phyloP scores from a whole-genome alignment of 2,797 vertebrate species.

The Sylvia borin region DNA sequence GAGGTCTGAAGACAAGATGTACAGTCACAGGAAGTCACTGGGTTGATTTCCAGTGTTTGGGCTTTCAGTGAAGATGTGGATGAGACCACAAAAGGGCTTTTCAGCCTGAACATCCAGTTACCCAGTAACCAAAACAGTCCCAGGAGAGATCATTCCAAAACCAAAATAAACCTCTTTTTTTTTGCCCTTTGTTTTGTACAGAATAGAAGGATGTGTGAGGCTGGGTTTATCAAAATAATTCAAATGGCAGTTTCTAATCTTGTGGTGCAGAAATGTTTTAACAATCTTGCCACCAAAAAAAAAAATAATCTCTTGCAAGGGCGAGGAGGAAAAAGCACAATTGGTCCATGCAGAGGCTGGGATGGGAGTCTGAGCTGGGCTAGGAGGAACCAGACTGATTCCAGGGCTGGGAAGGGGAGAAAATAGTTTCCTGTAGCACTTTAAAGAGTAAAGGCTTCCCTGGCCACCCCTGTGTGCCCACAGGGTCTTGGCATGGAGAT shows the following conservation, averaged over 20 bases:
- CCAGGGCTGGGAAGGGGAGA: neutral
- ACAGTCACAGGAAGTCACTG: neutral
- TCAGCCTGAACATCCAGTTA: neutral
- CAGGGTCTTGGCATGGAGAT: neutral
- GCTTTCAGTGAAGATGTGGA: neutral
- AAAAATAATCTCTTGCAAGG: neutral
- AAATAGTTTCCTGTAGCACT: neutral
- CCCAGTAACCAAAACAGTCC: neutral
- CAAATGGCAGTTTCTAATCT: constrained; percentile 52
- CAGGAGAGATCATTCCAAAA: neutral
- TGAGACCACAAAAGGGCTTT: neutral
- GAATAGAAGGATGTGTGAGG: constrained; percentile 64
- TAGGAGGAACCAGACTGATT: neutral
- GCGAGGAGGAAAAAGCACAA: neutral
- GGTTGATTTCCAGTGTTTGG: neutral
- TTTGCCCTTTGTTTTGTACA: constrained; percentile 47
- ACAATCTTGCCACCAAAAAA: neutral
- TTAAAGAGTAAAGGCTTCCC: neutral
- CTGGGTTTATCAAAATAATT: constrained; percentile 14
- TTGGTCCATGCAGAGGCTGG: neutral
- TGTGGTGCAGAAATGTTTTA: neutral
- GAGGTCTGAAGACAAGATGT: neutral
- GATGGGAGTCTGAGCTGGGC: neutral
- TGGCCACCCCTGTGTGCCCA: neutral
- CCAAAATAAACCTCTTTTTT: neutral